Evolutionary conservation across 2,888 invertebrate species (phyloP).

Genomic region (Athalia rosae): DNA sequence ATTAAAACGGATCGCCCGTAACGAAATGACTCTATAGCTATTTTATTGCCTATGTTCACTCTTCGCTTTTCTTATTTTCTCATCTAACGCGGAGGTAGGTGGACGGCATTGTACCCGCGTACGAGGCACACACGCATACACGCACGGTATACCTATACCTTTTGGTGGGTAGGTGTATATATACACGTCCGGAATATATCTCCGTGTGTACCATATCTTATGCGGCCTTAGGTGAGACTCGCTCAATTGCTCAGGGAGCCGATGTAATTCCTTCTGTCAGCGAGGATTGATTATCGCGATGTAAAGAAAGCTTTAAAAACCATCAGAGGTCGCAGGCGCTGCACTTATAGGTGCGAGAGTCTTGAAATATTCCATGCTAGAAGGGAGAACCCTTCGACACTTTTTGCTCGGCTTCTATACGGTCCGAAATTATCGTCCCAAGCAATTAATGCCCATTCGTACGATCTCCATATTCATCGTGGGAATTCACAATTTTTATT

Average conservation of each 20-base stretch:
- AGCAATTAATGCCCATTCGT: too few relatives aligned
- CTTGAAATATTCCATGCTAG: slow-evolving; percentile 29
- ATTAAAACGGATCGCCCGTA: slow-evolving; percentile 11
- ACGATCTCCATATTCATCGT: too few relatives aligned
- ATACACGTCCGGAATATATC: neutral
- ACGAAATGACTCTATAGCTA: slow-evolving; percentile 10
- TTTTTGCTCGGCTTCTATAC: neutral
- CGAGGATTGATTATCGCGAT: slow-evolving; percentile 34
- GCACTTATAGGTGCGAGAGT: slow-evolving; percentile 27
- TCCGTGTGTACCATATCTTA: neutral
- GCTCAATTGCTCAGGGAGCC: slow-evolving; percentile 30
- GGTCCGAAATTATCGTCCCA: too few relatives aligned
- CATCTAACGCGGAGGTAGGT: neutral
- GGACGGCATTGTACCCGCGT: neutral
- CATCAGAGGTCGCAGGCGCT: neutral
- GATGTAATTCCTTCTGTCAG: slow-evolving; percentile 34
- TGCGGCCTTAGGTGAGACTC: slow-evolving; percentile 25
- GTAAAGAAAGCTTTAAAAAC: slow-evolving; percentile 2
- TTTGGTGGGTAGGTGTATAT: too few relatives aligned
- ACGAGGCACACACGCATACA: neutral
- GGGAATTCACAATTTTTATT: too few relatives aligned
- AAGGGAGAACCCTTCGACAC: too few relatives aligned
- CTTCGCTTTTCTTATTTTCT: neutral
- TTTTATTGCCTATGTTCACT: neutral
- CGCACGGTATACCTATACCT: neutral